phyloP scores from a whole-genome alignment of 2,113 vertebrate genomes.

The Narcine bancroftii region DNA sequence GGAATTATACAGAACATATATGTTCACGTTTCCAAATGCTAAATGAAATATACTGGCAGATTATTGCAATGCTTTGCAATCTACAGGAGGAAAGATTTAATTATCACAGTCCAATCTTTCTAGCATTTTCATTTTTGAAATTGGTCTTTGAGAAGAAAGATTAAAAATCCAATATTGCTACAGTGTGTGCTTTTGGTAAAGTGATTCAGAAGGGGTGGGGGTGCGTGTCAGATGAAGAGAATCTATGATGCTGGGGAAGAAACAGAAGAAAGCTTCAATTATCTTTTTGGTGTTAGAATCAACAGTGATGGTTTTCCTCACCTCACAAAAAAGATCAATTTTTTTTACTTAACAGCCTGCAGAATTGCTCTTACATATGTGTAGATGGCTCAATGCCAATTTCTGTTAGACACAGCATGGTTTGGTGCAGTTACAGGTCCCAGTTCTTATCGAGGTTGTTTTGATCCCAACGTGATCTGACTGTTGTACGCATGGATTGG shows the following conservation, averaged over 20 bases:
- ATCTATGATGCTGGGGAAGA: neutral
- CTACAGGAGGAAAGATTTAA: neutral
- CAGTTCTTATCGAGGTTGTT: neutral
- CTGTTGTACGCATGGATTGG: neutral
- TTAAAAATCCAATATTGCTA: neutral
- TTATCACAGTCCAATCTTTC: neutral
- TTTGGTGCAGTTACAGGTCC: neutral
- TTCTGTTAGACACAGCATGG: neutral
- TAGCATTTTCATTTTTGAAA: neutral
- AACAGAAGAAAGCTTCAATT: neutral
- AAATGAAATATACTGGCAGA: too few species aligned
- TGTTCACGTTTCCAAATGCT: neutral
- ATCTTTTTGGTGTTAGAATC: neutral
- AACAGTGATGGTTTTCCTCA: neutral
- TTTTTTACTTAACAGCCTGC: neutral
- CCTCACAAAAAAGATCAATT: neutral
- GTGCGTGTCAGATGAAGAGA: neutral
- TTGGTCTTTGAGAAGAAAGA: neutral
- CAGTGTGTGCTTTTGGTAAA: neutral
- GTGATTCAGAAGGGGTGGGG: neutral
- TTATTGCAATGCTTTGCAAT: neutral
- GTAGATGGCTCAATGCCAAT: neutral
- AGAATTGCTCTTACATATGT: neutral
- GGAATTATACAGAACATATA: neutral
- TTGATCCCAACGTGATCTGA: neutral